Evolutionary conservation across 64 coral and sea anemone genomes (phyloP).

Genomic region (Hydrozoanthus tunicans): DNA sequence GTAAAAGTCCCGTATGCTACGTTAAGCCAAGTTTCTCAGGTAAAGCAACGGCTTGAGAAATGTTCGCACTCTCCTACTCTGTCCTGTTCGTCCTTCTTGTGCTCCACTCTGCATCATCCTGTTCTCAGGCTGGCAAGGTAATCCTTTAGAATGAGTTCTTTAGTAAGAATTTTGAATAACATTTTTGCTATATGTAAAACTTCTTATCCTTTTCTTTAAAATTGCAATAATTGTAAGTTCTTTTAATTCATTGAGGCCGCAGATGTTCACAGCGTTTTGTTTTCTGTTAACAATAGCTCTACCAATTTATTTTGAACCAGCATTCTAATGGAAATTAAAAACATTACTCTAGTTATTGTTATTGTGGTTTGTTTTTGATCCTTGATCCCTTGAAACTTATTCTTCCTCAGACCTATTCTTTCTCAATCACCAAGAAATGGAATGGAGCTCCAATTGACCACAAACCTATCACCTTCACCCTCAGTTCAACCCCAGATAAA

Average conservation of each 20-base stretch:
- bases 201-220: neutral
- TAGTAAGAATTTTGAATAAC: neutral
- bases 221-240: neutral
- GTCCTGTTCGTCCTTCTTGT: neutral
- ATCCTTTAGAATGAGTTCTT: neutral
- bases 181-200: neutral
- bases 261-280: neutral
- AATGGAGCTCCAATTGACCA: slow-evolving; percentile 71
- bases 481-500: slow-evolving; percentile 71
- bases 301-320: neutral
- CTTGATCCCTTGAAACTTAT: neutral
- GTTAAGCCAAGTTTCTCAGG: neutral
- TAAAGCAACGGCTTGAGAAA: neutral
- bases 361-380: too few relatives aligned
- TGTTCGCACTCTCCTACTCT: neutral
- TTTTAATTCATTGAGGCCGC: neutral
- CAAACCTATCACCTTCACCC: slow-evolving; percentile 61
- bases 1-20: neutral
- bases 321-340: too few relatives aligned
- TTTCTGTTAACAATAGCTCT: neutral
- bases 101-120: neutral
- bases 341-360: neutral
- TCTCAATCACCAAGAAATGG: slow-evolving; percentile 73
- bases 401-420: slow-evolving; percentile 63
- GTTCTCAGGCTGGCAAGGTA: slow-evolving; percentile 4